These are phyloP conservation scores for Antechinus flavipes DNA, from an alignment of 2,113 vertebrate genomes.

Conservation along the genomic window DNA sequence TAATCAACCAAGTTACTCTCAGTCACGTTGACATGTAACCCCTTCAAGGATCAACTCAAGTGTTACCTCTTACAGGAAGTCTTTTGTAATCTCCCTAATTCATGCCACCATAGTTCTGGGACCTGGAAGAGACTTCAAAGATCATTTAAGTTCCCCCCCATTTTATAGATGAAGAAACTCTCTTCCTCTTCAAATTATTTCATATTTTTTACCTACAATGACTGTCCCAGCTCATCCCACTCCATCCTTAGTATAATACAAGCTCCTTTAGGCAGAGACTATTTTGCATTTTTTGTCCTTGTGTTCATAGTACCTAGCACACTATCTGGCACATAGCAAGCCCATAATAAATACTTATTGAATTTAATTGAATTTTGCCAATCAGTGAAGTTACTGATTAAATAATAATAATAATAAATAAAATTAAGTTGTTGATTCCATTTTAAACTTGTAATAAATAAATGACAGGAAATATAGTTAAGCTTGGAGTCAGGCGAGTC, in stretches of 20 bases:
- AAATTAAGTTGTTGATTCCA: background rate
- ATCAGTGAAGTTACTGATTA: background rate
- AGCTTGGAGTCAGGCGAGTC: background rate
- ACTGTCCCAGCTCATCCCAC: background rate
- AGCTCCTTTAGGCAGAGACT: background rate
- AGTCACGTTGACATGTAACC: background rate
- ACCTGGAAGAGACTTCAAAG: background rate
- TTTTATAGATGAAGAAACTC: background rate
- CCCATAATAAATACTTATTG: background rate
- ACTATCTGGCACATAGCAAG: background rate
- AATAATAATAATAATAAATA: background rate
- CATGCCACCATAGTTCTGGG: background rate
- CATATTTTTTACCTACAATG: background rate
- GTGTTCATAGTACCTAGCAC: background rate
- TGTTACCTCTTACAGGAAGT: background rate
- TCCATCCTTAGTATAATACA: background rate
- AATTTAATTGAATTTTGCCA: background rate
- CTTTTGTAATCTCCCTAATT: background rate
- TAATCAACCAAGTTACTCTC: background rate
- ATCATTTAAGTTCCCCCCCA: background rate
- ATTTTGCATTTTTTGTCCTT: background rate
- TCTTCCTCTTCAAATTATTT: background rate
- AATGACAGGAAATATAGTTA: background rate
- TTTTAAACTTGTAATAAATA: background rate
- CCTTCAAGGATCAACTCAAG: background rate